A percentile compares a stretch with the other conserved stretches of the same genome.
phyloP scores from a whole-genome alignment of 2,797 vertebrate genomes.

The Hoplostethus mediterraneus region DNA sequence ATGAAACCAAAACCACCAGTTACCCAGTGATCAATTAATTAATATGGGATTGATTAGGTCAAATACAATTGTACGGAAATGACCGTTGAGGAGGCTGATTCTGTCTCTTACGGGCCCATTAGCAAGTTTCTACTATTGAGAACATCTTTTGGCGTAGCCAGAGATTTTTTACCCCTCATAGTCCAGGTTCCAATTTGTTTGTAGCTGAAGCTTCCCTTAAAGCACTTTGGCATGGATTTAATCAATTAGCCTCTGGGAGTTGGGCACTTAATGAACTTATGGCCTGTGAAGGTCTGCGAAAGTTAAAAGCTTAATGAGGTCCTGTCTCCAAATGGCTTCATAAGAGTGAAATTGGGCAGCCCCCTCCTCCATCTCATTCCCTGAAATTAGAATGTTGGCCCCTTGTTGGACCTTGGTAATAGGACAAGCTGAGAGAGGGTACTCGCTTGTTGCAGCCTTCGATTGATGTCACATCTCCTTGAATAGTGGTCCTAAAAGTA shows the following conservation, averaged over 20 bases:
- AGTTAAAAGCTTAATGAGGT: conserved; percentile 78
- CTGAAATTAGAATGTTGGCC: conserved; percentile 50
- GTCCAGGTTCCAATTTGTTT: conserved; percentile 42
- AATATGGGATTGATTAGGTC: conserved; percentile 12
- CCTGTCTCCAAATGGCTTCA: conserved; percentile 66
- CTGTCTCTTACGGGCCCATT: not conserved
- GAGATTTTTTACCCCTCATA: conserved; percentile 12
- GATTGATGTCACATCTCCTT: conserved; percentile 25
- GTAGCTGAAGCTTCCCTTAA: conserved; percentile 44
- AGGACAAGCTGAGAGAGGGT: conserved; percentile 22
- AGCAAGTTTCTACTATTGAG: not conserved
- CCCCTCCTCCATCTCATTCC: conserved; percentile 42
- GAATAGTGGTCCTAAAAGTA: not conserved
- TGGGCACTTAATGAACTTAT: conserved; percentile 73
- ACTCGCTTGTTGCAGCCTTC: conserved; percentile 20
- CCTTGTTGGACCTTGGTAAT: conserved; percentile 33
- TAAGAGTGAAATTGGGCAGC: conserved; percentile 56
- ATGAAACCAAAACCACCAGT: not conserved
- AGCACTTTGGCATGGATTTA: conserved; percentile 63
- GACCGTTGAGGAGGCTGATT: not conserved
- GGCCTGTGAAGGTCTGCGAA: conserved; percentile 74
- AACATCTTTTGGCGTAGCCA: conserved; percentile 28
- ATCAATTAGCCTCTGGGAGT: conserved; percentile 69
- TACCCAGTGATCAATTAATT: not conserved
- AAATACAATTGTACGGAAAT: not conserved